Evolutionary conservation across 2,113 vertebrate genomes (phyloP).

Genomic region (Guaruba guarouba): DNA sequence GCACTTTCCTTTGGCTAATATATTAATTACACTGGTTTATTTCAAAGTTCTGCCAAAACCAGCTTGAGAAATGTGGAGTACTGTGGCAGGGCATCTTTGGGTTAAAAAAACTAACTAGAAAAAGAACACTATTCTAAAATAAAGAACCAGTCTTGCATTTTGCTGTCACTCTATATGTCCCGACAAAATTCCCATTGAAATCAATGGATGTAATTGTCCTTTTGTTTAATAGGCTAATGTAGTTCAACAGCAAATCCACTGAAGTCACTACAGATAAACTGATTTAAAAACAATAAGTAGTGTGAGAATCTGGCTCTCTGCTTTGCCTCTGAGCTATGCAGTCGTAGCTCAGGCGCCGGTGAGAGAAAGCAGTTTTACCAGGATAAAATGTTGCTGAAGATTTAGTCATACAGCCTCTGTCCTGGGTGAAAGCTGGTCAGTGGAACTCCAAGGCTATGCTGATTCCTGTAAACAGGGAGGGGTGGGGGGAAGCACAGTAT

Average conservation of each 20-base stretch:
- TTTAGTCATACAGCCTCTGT: neutral
- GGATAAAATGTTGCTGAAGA: neutral
- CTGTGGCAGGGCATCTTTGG: neutral
- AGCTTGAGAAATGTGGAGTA: neutral
- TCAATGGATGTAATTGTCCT: neutral
- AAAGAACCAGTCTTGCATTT: neutral
- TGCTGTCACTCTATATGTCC: neutral
- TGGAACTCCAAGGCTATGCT: neutral
- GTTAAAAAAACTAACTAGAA: neutral
- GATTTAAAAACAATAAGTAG: slow-evolving; percentile 22
- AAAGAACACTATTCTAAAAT: neutral
- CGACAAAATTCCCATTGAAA: neutral
- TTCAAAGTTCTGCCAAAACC: neutral
- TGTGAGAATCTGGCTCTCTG: slow-evolving; percentile 15
- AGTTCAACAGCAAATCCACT: slow-evolving; percentile 21
- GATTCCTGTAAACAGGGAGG: neutral
- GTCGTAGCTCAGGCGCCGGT: neutral
- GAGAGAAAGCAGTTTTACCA: neutral
- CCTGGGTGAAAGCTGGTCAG: neutral
- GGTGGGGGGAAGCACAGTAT: neutral
- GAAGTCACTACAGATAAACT: slow-evolving; percentile 25
- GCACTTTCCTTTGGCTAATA: neutral
- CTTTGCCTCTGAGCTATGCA: neutral
- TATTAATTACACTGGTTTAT: neutral
- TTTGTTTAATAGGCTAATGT: slow-evolving; percentile 1